A percentile compares a stretch with the other conserved stretches of the same genome.
Conservation (phyloP, 2,888 invertebrate genomes). For the Sceliomorpha sp. region DNA sequence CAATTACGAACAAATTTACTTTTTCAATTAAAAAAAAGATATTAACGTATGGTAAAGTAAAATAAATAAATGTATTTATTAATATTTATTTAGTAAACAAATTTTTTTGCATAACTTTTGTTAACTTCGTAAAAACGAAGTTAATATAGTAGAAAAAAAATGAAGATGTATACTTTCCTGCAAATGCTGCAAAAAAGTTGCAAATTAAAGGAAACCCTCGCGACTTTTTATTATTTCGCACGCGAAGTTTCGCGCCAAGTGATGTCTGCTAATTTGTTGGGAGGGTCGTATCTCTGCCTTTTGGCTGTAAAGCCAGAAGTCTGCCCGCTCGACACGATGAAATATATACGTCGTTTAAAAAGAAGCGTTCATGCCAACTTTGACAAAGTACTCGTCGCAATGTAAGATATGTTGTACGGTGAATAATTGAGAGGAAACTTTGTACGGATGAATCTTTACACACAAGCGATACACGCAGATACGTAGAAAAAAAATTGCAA, state of each 20-base stretch:
- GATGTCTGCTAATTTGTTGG: constrained; percentile 63
- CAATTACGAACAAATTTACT: too few species aligned
- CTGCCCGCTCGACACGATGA: constrained; percentile 55
- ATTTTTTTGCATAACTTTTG: too few species aligned
- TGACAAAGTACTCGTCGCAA: not conserved
- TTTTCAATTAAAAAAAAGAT: too few species aligned
- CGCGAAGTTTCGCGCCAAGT: constrained; percentile 26
- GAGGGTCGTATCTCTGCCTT: constrained; percentile 53
- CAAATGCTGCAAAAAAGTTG: not conserved
- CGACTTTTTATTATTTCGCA: not conserved
- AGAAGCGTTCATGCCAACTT: constrained; percentile 7
- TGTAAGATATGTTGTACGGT: not conserved
- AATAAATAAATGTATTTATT: not conserved
- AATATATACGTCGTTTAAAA: constrained; percentile 27
- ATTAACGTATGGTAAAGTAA: too few species aligned
- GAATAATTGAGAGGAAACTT: constrained; percentile 3
- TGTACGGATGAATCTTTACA: too few species aligned
- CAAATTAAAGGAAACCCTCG: too few species aligned
- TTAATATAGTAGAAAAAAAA: not conserved
- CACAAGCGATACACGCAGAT: too few species aligned
- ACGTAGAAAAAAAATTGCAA: too few species aligned
- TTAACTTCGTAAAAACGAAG: not conserved
- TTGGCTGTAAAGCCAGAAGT: constrained; percentile 61
- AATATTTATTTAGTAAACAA: not conserved
- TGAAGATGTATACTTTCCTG: not conserved